Evolutionary conservation across 2,797 vertebrate species (phyloP), one percentile per base, ranked within the genome.

Genomic region (Vultur gryphus): DNA sequence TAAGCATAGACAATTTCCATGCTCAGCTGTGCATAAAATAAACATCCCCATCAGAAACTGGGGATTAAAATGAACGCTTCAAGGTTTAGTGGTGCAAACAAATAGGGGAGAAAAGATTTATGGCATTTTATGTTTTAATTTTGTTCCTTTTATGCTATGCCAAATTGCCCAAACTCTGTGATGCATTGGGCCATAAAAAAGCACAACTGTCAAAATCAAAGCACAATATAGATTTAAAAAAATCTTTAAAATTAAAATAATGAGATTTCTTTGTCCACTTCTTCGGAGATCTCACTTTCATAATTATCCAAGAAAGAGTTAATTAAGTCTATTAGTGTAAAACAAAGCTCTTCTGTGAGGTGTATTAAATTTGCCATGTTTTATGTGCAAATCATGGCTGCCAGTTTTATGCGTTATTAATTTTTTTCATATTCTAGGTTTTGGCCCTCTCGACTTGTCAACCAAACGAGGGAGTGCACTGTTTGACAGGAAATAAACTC

Each of bases 21-120:
- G 61, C 49, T 84, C 28, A 75, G 17, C 31, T 82, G 26, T 55
- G 52, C 58, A 4, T 49, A 97, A 97, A 95, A 95, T 90, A 95
- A 95, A 90, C 13, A 54, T 61, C 57, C 64, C 61, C 67, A 85
- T 85, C 84, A 96, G 91, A 97, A 94, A 95, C 4, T 57, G 65
- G 64, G 70, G 82, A 71, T 80, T 95, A 91, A 97, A 96, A 94
- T 54, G 52, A 84, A 91, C 10, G 35, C 20, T 33, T 89, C 25
- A 61, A 76, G 80, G 19, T 96, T 97, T 93, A 86, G 65, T 87
- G 88, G 82, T 95, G 72, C 72, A 96, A 96, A 97, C 75, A 84
- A 91, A 78, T 77, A 84, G 7, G 39, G 26, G 37, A 95, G 79
- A 79, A 89, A 91, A 91, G 70, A 91, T 85, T 81, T 81, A 90